A percentile compares a stretch with the other conserved stretches of the same genome.
Evolutionary conservation across 1,140 invertebrate species (phyloP).

Genomic region (Ctenoplectra terminalis): DNA sequence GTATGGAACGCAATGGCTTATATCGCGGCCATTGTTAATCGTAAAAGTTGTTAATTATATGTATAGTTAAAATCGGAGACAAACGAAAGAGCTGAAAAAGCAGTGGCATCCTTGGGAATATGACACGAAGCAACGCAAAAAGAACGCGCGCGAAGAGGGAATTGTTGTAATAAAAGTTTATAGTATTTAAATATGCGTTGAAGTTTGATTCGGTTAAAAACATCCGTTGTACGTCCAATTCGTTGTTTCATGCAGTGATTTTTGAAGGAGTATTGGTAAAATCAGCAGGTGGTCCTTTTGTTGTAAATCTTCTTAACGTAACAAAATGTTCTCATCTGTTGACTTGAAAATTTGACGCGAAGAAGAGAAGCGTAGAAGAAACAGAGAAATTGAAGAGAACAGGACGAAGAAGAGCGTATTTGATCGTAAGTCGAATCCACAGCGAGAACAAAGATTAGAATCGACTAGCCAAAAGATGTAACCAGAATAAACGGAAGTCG

Average conservation of each 20-base stretch:
- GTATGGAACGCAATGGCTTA: neutral
- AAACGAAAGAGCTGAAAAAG: neutral
- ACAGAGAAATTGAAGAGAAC: too few species aligned
- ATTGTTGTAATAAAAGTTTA: too few species aligned
- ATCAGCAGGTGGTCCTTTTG: too few species aligned
- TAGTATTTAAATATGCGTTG: too few species aligned
- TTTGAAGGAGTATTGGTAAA: too few species aligned
- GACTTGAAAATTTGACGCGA: too few species aligned
- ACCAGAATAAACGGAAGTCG: conserved; percentile 46
- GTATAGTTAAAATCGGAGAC: neutral
- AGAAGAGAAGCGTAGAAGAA: too few species aligned
- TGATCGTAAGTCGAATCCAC: conserved; percentile 50
- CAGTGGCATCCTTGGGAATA: neutral
- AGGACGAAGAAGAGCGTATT: conserved; percentile 66
- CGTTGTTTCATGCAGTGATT: neutral
- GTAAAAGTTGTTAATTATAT: neutral
- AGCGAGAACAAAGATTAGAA: conserved; percentile 59
- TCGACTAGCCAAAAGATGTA: conserved; percentile 61
- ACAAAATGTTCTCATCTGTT: neutral
- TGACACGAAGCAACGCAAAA: neutral
- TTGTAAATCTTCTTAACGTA: neutral
- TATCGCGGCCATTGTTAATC: neutral
- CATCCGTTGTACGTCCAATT: neutral
- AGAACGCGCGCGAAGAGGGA: conserved; percentile 4
- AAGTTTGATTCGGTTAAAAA: neutral